Conservation (phyloP, 2,113 vertebrate species). For the Burhinus oedicnemus region DNA sequence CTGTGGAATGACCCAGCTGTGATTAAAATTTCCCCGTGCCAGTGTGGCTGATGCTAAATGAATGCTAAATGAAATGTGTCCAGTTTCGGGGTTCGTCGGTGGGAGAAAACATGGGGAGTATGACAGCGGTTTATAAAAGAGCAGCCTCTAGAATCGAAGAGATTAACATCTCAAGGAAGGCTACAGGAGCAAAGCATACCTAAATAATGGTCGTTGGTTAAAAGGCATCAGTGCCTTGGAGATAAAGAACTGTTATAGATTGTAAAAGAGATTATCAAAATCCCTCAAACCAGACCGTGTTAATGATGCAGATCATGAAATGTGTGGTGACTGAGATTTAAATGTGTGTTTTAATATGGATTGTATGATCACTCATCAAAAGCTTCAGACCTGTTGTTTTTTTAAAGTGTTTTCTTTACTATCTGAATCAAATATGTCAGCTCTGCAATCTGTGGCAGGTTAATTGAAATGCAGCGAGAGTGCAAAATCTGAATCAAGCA, state of each 20-base stretch:
- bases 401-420: constrained; percentile 33
- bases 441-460: constrained; percentile 27
- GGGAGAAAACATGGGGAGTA: neutral
- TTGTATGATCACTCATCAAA: constrained; percentile 35
- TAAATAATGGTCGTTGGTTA: neutral
- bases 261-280: constrained; percentile 30
- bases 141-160: neutral
- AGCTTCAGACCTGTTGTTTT: constrained; percentile 14
- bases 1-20: neutral
- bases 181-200: neutral
- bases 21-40: neutral
- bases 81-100: neutral
- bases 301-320: constrained; percentile 42
- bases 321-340: constrained; percentile 23
- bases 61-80: neutral
- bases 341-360: constrained; percentile 23
- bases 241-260: constrained; percentile 10
- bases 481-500: constrained; percentile 21
- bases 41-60: neutral
- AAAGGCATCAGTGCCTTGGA: constrained; percentile 11
- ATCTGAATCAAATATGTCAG: constrained; percentile 31
- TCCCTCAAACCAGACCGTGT: constrained; percentile 15
- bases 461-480: constrained; percentile 50
- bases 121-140: neutral
- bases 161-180: neutral